A percentile compares a stretch with the other conserved stretches of the same genome.
phyloP scores from a whole-genome alignment of 2,888 invertebrate species.

The Tuta absoluta region DNA sequence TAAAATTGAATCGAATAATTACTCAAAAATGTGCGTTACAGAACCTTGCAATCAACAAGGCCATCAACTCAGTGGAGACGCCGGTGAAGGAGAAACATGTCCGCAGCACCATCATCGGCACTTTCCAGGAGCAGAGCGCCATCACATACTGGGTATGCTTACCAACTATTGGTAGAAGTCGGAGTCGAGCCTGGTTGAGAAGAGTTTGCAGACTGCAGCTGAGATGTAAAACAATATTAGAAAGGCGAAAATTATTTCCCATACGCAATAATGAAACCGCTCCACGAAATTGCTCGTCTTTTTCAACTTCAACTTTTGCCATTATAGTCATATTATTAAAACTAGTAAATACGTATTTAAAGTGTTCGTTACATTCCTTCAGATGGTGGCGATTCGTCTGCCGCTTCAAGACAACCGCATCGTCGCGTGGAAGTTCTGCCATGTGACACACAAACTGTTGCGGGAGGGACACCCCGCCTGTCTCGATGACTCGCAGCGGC shows the following conservation, averaged over 20 bases:
- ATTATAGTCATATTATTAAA: no score
- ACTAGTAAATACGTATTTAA: no score
- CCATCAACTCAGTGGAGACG: slow-evolving; percentile 94
- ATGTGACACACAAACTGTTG: slow-evolving; percentile 97
- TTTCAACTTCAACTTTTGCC: no score
- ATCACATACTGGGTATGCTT: slow-evolving; percentile 91
- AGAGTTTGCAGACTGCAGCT: no score
- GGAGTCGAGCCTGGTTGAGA: no score
- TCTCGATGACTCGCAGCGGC: slow-evolving; percentile 91
- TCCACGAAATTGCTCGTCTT: no score
- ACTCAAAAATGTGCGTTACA: slow-evolving; percentile 62
- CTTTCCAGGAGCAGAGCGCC: slow-evolving; percentile 95
- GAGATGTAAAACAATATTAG: no score
- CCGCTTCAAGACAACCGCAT: slow-evolving; percentile 96
- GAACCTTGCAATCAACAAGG: slow-evolving; percentile 95
- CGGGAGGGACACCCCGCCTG: slow-evolving; percentile 96
- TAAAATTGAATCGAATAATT: neutral
- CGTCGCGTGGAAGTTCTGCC: slow-evolving; percentile 99
- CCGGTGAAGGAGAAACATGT: slow-evolving; percentile 99
- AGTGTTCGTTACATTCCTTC: no score
- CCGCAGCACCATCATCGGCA: slow-evolving; percentile 95
- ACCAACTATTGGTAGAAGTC: no score
- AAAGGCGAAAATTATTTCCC: no score
- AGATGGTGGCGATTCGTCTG: slow-evolving; percentile 82
- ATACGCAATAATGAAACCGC: no score